Base-by-base conservation (phyloP, 2,113 vertebrate genomes). In the Phaethon lepturus region DNA sequence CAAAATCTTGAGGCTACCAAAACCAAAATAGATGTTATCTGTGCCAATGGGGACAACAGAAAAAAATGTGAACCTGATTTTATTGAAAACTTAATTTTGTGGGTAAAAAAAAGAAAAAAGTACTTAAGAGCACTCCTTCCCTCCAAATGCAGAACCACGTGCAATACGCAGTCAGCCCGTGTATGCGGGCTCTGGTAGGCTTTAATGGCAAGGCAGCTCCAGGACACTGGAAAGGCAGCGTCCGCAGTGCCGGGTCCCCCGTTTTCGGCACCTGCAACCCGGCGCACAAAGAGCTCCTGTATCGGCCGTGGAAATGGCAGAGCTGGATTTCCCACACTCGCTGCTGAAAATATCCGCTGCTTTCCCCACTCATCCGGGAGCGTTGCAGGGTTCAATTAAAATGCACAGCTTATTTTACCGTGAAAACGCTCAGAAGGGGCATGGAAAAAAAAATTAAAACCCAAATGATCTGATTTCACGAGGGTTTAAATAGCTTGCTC, bases 401-500 rank as follows among this genome's bases (percentile, higher is more conserved):
- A 95, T 44, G 72, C 92, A 55, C 67, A 9, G 94, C 68, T 81
- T 24, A 64, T 67, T 94, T 78, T 75, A 26, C 82, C 42, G 14
- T 29, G 76, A 63, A 94, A 95, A 85, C 1, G 2, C 66, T 75
- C 42, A 7, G 80, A 62, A 88, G 89, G 88, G 92, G 88, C 90
- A 82, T 0, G 0, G 45, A 45, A 16, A 35, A 63, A 40, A 93
- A 72, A 81, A 90, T 64, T 38, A 88, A 90, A 81, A 80, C 93
- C 94, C 81, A 60, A 94, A 80, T 47, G 95, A 95, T 96, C 78
- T 94, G 94, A 90, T 96, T 92, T 73, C 7, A 24, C 1, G n/a
- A 76, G 38, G 72, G 86, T 92, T 93, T 93, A 69, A 90, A 81
- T 22, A 35, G 63, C 67, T 68, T 23, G 42, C 71, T 88, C 5